These are phyloP conservation scores for Cylas formicarius DNA, from an alignment of 1,140 invertebrate genomes.

Conservation along the genomic window DNA sequence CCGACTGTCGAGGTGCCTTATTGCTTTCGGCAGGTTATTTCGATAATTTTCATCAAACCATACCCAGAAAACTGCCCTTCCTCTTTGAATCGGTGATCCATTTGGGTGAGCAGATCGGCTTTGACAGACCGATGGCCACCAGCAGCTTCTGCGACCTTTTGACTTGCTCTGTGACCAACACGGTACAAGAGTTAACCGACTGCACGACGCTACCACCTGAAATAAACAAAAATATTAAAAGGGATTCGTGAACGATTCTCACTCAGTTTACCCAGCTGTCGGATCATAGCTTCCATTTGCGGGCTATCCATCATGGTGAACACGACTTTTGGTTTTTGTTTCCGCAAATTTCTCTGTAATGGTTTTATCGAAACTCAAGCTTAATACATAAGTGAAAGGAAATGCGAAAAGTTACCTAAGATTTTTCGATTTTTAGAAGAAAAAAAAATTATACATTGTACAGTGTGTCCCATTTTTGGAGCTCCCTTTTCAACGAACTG, in stretches of 20 bases:
- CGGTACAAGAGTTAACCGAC: slow-evolving; percentile 40
- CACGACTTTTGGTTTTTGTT: slow-evolving; percentile 34
- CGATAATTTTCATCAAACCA: too few species aligned
- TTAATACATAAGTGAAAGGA: too few species aligned
- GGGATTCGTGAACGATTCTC: not conserved
- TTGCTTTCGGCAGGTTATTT: too few species aligned
- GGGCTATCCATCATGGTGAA: slow-evolving; percentile 40
- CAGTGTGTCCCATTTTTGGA: too few species aligned
- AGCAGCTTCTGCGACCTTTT: slow-evolving; percentile 47
- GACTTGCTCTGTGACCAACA: slow-evolving; percentile 44
- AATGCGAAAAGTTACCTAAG: too few species aligned
- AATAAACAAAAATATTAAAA: slow-evolving; percentile 10
- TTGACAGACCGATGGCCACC: slow-evolving; percentile 44
- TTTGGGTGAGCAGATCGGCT: slow-evolving; percentile 45
- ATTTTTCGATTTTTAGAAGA: too few species aligned
- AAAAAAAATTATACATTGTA: too few species aligned
- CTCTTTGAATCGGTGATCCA: slow-evolving; percentile 47
- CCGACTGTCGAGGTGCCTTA: too few species aligned
- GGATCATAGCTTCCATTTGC: slow-evolving; percentile 30
- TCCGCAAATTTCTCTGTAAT: slow-evolving; percentile 28
- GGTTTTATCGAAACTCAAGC: not conserved
- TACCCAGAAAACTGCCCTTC: slow-evolving; percentile 42
- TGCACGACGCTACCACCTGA: slow-evolving; percentile 37
- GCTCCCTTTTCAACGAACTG: too few species aligned
- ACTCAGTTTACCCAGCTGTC: slow-evolving; percentile 26